Evolutionary conservation across 2,888 invertebrate genomes (phyloP), one percentile per base, ranked within the genome.

Genomic region (Scelioninae gen. 1): DNA sequence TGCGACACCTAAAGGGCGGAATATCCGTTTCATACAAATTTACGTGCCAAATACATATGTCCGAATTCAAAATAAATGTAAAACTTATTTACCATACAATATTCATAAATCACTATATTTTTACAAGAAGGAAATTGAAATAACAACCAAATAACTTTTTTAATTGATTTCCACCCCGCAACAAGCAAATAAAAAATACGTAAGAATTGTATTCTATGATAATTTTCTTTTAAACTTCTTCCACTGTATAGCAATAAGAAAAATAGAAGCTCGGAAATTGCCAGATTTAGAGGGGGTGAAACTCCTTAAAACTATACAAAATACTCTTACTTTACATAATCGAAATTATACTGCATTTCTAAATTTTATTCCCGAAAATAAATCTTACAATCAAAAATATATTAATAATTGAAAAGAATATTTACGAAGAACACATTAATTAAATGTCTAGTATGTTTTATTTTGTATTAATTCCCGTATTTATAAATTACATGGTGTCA

Each of bases 21-120:
- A 71, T 58, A 71, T 78, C 78, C 78, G 78, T 29, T 65, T 40
- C 34, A 49, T 40, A 65, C 63, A 78, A 71, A 71, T 78, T 74
- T 62, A 45, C 53, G n/a, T 76, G 58, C 51, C 68, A 53, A 68
- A 53, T 66, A 75, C 68, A 68, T n/a, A 34, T 76, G 66, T 76
- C 43, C 40, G 15, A 43, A 38, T 76, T 68, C n/a, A 47, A 76
- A 66, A 66, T 43, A 66, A 40, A 1, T 43, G 49, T 56, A 7
- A 51, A 56, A 47, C 38, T 9, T n/a, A 15, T 49, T 66, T 76
- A 58, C 31, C 49, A 75, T 66, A 49, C 23, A 4, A 58, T 49
- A 56, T 40, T 15, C 49, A 58, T 75, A 34, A 23, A 76, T 51
- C 43, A 43, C 9, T 8, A 23, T 47, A 29, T 0, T 6, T 13